Conservation (phyloP, 2,888 invertebrate species). For the Pelosia muscerda region DNA sequence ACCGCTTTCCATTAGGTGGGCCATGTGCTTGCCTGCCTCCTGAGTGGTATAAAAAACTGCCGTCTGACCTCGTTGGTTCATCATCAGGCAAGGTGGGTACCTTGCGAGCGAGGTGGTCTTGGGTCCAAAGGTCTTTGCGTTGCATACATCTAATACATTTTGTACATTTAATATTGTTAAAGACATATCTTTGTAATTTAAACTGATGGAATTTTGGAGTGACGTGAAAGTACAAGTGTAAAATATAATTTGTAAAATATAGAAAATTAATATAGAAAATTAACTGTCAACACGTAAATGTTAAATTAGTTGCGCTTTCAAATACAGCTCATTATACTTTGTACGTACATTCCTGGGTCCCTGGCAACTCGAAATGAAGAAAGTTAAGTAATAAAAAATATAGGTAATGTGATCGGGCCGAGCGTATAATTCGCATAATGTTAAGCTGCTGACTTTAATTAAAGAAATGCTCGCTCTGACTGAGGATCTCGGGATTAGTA, state of each 20-base stretch:
- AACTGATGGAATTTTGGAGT: too few relatives aligned
- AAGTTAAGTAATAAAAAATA: conserved; percentile 48
- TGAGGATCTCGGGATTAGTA: conserved; percentile 39
- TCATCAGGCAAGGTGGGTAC: too few relatives aligned
- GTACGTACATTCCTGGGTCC: background rate
- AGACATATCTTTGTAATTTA: too few relatives aligned
- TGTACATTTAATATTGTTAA: too few relatives aligned
- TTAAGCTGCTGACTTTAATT: conserved; percentile 49
- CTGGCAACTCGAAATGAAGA: conserved; percentile 37
- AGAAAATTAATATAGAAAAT: background rate
- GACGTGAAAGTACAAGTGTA: too few relatives aligned
- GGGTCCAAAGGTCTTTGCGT: too few relatives aligned
- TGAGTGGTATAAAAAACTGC: too few relatives aligned
- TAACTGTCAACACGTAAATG: background rate
- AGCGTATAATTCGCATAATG: conserved; percentile 40
- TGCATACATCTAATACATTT: too few relatives aligned
- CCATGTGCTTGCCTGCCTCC: too few relatives aligned
- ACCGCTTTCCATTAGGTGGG: too few relatives aligned
- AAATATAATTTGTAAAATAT: background rate
- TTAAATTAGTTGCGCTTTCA: background rate
- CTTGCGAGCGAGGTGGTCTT: too few relatives aligned
- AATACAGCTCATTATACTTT: background rate
- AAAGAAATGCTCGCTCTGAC: conserved; percentile 46
- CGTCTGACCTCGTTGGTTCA: too few relatives aligned
- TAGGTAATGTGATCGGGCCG: conserved; percentile 35